Evolutionary conservation across 2,888 invertebrate species (phyloP), one percentile per base, ranked within the genome.

Genomic region (Trimorus sp.): DNA sequence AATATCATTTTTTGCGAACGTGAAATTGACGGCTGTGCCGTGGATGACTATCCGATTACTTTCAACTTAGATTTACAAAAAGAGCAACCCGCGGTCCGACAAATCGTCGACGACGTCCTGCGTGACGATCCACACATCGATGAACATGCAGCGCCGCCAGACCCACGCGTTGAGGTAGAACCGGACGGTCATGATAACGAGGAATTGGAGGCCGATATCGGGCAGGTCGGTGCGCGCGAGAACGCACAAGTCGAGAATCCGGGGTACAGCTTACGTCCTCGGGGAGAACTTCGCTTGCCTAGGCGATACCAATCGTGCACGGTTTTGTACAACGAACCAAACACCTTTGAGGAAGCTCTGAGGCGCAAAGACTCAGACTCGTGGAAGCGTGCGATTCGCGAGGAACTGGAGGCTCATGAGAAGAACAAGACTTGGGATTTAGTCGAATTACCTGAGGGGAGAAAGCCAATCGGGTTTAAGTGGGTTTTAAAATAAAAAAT

Each of bases 401-500:
- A 80, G 11, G 80, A 80, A 14, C 48, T 80, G 11, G 16, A n/a
- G 9, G 70, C 76, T 2, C 80, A 65, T 11, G 8, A 63, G 14
- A 63, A 54, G 15, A 80, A 70, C 16, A 14, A 38, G 0, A 80
- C 75, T 0, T 74, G 74, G 79, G 45, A 11, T 15, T 42, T 59
- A 0, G 11, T 11, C 26, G 0, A 70, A 14, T 9, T 60, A 12
- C 60, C 69, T 40, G 42, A 38, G 11, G 56, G 14, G 11, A 11
- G 16, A 1, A 53, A 78, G 26, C 40, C 54, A 11, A 76, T 82
- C 7, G 56, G 79, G 58, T 76, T 40, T 4, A 82, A 77, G 15
- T 83, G 79, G 82, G 79, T 79, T 0, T 79, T 37, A 75, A 75
- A 26, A 66, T 7, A 14, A 75, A 75, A 36, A 12, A 36, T 48